Evolutionary conservation across 2,888 invertebrate species (phyloP).

Genomic region (Auanema sp.): DNA sequence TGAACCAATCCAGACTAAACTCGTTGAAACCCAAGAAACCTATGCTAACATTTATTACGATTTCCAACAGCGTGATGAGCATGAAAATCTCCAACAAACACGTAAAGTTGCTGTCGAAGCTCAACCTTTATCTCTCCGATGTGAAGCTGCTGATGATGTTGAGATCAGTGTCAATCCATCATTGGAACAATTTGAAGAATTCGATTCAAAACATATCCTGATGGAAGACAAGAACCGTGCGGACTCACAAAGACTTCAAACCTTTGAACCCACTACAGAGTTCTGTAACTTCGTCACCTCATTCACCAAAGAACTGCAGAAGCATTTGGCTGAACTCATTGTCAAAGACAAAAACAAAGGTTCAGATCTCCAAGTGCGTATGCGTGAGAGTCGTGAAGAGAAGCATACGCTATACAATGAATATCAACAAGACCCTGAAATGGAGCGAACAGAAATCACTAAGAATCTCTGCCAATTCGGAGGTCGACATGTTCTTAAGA

Average conservation of each 20-base stretch:
- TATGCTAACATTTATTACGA: conserved; percentile 42
- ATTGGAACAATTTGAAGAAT: conserved; percentile 26
- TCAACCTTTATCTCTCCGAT: conserved; percentile 27
- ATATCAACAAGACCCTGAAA: conserved; percentile 27
- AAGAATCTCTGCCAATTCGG: conserved; percentile 27
- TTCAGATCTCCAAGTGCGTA: conserved; percentile 21
- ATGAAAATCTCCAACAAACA: conserved; percentile 20
- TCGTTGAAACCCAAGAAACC: conserved; percentile 43
- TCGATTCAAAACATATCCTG: conserved; percentile 21
- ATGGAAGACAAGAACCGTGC: conserved; percentile 27
- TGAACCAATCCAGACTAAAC: conserved; percentile 24
- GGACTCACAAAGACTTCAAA: conserved; percentile 21
- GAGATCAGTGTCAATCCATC: conserved; percentile 39
- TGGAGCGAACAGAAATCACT: conserved; percentile 23
- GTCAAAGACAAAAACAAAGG: conserved; percentile 37
- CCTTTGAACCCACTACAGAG: conserved; percentile 31
- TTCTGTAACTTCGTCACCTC: conserved; percentile 21
- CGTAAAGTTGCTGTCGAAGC: conserved; percentile 28
- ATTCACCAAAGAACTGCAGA: conserved; percentile 4
- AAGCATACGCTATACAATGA: conserved; percentile 35
- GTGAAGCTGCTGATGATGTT: conserved; percentile 51
- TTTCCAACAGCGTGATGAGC: conserved; percentile 34
- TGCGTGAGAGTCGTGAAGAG: conserved; percentile 32
- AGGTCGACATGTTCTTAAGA: conserved; percentile 40
- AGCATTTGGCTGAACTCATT: conserved; percentile 15